These are phyloP conservation scores for Microcebus lehilahytsara DNA, from an alignment of 2,113 vertebrate species.

Conservation along the genomic window DNA sequence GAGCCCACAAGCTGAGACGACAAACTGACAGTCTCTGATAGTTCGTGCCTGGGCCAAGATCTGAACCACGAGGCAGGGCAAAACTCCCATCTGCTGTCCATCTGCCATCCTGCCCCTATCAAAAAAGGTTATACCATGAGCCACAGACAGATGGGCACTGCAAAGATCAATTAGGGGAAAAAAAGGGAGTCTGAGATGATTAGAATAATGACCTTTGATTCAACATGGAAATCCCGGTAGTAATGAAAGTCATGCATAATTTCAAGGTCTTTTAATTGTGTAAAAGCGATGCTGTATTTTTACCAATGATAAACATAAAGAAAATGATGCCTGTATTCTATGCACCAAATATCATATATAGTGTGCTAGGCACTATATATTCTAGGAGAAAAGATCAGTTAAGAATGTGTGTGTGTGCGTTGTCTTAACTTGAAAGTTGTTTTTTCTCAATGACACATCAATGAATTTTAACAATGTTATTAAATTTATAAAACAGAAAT, in stretches of 20 bases:
- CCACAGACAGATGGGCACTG: constrained; percentile 66
- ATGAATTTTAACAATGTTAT: constrained; percentile 48
- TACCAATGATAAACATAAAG: background rate
- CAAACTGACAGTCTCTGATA: constrained; percentile 65
- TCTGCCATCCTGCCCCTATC: constrained; percentile 62
- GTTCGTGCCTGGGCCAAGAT: constrained; percentile 59
- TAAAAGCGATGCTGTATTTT: background rate
- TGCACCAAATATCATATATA: background rate
- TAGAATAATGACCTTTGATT: constrained; percentile 72
- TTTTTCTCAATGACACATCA: constrained; percentile 48
- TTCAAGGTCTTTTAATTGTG: constrained; percentile 53
- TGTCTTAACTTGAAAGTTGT: background rate
- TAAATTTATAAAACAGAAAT: constrained; percentile 76
- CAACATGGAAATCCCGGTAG: constrained; percentile 50
- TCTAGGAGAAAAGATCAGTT: background rate
- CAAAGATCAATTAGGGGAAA: constrained; percentile 41
- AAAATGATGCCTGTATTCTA: background rate
- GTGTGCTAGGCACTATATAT: background rate
- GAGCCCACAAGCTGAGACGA: constrained; percentile 50
- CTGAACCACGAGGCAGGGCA: constrained; percentile 59
- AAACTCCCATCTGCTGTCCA: constrained; percentile 75
- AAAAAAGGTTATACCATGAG: constrained; percentile 54
- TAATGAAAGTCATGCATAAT: constrained; percentile 62
- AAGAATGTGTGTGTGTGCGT: background rate
- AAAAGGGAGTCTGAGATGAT: constrained; percentile 42